phyloP scores from a whole-genome alignment of 2,797 vertebrate genomes.

The Lacerta viridis region DNA sequence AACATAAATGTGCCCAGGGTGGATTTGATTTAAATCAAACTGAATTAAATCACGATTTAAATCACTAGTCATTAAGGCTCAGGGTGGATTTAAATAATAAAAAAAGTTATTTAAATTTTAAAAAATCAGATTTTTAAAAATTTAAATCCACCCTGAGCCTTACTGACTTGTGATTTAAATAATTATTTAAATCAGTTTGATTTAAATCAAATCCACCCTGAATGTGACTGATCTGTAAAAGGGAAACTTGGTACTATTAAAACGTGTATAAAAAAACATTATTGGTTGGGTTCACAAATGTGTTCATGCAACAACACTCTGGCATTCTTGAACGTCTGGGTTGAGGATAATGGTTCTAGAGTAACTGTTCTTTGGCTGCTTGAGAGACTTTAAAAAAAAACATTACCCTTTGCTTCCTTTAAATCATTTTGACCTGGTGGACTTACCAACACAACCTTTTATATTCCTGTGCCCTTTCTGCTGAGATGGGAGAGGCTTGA shows the following conservation, averaged over 20 bases:
- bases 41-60: too few species aligned
- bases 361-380: not conserved
- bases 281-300: not conserved
- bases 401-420: not conserved
- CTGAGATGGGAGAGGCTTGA: not conserved
- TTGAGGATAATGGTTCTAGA: conserved; percentile 5
- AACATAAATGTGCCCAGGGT: not conserved
- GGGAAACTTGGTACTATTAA: not conserved
- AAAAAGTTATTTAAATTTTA: too few species aligned
- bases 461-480: not conserved
- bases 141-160: too few species aligned
- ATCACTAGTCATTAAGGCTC: too few species aligned
- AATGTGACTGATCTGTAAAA: not conserved
- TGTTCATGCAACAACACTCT: not conserved
- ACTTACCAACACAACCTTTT: not conserved
- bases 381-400: not conserved
- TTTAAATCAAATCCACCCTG: too few species aligned
- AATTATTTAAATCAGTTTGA: too few species aligned
- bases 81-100: too few species aligned
- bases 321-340: not conserved
- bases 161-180: too few species aligned
- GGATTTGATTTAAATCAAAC: too few species aligned
- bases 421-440: not conserved
- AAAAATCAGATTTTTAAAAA: too few species aligned
- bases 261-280: not conserved